Percentiles rank a stretch among this genome's conserved stretches.
These are phyloP conservation scores for Tringa solitaria DNA, from an alignment of 2,113 vertebrate genomes.

Conservation along the genomic window DNA sequence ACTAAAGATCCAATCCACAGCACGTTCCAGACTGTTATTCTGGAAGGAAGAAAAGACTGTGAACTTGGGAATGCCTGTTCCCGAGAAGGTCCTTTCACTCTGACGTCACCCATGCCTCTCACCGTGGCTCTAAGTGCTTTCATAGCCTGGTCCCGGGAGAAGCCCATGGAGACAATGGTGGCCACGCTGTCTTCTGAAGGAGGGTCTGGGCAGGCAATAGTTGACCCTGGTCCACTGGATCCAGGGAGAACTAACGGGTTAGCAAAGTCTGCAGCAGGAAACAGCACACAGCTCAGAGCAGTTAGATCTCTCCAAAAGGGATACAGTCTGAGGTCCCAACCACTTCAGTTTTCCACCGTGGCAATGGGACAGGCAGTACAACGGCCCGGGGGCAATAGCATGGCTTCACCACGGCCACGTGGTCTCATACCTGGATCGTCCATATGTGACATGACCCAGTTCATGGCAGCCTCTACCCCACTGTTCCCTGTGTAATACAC, in stretches of 20 bases:
- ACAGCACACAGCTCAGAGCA: neutral
- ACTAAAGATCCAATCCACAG: slow-evolving; percentile 98
- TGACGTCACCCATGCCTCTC: neutral
- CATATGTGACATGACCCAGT: slow-evolving; percentile 98
- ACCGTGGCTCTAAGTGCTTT: slow-evolving; percentile 95
- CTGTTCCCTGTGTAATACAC: slow-evolving; percentile 98
- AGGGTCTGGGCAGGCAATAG: slow-evolving; percentile 80
- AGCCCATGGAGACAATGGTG: slow-evolving; percentile 98
- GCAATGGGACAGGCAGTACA: neutral
- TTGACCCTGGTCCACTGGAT: slow-evolving; percentile 85
- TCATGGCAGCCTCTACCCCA: slow-evolving; percentile 95
- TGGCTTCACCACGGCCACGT: accelerated
- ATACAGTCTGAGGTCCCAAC: neutral
- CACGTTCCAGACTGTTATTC: slow-evolving; percentile 93
- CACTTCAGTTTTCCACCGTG: neutral
- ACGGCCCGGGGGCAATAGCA: neutral
- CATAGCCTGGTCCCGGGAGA: slow-evolving; percentile 95
- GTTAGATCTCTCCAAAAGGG: neutral
- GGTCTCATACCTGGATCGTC: slow-evolving; percentile 90
- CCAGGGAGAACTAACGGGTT: slow-evolving; percentile 91
- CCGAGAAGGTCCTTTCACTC: neutral
- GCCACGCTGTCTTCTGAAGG: slow-evolving; percentile 92
- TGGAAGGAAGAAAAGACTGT: slow-evolving; percentile 46
- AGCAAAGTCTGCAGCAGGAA: slow-evolving; percentile 85
- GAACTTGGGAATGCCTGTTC: neutral